These are phyloP conservation scores for Hylaeus anthracinus DNA, from an alignment of 1,140 invertebrate species.

Conservation along the genomic window DNA sequence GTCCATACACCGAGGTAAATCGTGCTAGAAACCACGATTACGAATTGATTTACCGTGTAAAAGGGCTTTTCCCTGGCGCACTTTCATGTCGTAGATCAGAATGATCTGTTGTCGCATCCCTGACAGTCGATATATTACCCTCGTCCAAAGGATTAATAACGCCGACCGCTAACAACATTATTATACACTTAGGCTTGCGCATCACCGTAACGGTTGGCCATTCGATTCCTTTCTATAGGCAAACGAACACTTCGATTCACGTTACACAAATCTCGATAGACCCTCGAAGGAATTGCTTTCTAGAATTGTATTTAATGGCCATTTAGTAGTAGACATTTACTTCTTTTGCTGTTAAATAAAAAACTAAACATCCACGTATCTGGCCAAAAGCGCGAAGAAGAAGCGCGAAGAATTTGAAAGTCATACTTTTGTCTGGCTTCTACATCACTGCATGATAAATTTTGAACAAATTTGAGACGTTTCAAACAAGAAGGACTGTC, in stretches of 20 bases:
- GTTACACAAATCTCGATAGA: neutral
- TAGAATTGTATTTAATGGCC: neutral
- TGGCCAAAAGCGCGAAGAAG: no score
- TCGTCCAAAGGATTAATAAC: conserved; percentile 31
- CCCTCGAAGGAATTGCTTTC: neutral
- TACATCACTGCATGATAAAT: no score
- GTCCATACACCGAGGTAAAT: neutral
- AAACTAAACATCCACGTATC: no score
- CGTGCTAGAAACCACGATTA: conserved; percentile 22
- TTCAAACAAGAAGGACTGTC: no score
- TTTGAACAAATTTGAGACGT: no score
- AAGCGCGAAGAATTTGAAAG: no score
- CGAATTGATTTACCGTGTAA: conserved; percentile 44
- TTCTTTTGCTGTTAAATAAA: no score
- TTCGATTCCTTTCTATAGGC: neutral
- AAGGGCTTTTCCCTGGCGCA: conserved; percentile 24
- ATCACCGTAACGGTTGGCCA: neutral
- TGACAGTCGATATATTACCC: conserved; percentile 39
- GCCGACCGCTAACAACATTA: conserved; percentile 24
- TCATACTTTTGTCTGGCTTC: no score
- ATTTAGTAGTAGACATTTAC: no score
- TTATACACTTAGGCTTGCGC: neutral
- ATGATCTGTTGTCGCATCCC: conserved; percentile 33
- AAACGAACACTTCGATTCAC: neutral
- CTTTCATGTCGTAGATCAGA: conserved; percentile 35